phyloP scores from a whole-genome alignment of 2,113 vertebrate species.

The Coptodon bakossiorum region DNA sequence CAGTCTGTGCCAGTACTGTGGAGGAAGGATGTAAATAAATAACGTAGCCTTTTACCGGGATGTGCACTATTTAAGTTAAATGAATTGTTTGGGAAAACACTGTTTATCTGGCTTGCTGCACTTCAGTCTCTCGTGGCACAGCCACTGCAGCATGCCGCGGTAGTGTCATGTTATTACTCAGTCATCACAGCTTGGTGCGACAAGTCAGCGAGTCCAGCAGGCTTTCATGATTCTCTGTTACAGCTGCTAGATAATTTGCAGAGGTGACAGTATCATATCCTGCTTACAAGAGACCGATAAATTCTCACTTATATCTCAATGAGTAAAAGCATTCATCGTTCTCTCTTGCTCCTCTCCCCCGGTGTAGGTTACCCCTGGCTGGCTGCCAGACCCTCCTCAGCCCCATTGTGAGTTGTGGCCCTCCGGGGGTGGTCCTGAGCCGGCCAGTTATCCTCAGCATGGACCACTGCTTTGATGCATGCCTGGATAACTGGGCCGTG shows the following conservation, averaged over 20 bases:
- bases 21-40: conserved; percentile 63
- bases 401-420: conserved; percentile 95
- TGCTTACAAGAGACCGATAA: conserved; percentile 9
- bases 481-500: conserved; percentile 92
- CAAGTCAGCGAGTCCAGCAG: conserved; percentile 5
- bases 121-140: conserved; percentile 17
- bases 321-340: background rate
- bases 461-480: conserved; percentile 94
- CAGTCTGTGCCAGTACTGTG: conserved; percentile 40
- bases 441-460: conserved; percentile 92
- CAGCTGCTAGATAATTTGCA: conserved; percentile 38
- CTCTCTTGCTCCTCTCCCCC: background rate
- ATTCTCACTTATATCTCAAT: conserved; percentile 28
- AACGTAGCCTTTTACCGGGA: conserved; percentile 47
- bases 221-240: conserved; percentile 30
- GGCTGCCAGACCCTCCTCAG: conserved; percentile 97
- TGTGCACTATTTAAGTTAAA: conserved; percentile 60
- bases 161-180: conserved; percentile 4
- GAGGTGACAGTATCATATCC: conserved; percentile 22
- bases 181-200: conserved; percentile 5
- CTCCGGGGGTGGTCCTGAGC: conserved; percentile 93
- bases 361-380: conserved; percentile 85
- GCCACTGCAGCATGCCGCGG: background rate
- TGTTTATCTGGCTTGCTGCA: conserved; percentile 39
- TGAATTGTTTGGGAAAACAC: conserved; percentile 51